A percentile compares a stretch with the other conserved stretches of the same genome.
These are phyloP conservation scores for Otus scops DNA, from an alignment of 2,797 vertebrate genomes.

Conservation along the genomic window DNA sequence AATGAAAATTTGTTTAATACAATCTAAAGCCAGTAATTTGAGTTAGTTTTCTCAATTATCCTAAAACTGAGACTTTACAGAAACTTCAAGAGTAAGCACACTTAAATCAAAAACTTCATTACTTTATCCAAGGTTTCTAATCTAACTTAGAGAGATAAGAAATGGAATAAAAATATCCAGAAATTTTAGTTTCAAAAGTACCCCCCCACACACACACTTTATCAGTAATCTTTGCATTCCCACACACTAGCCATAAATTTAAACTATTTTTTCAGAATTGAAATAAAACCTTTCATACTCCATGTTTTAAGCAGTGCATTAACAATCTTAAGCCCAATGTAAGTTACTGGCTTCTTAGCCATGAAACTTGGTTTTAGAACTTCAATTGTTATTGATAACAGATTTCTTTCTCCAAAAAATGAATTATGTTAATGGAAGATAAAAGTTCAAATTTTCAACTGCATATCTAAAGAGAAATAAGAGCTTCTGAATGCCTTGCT, in stretches of 20 bases:
- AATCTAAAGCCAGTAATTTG: background rate
- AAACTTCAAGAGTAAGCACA: background rate
- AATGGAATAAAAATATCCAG: background rate
- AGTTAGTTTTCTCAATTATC: background rate
- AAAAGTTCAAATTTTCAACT: background rate
- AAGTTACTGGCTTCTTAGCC: background rate
- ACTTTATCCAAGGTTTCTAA: background rate
- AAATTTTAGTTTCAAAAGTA: slow-evolving; percentile 1
- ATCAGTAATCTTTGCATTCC: background rate
- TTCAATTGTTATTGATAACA: background rate
- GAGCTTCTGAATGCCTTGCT: background rate
- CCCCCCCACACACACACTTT: background rate
- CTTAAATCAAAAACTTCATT: background rate
- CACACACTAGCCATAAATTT: background rate
- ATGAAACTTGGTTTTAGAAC: background rate
- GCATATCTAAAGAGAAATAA: background rate
- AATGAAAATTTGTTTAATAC: slow-evolving; percentile 9
- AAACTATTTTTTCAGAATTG: background rate
- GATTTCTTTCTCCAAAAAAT: background rate
- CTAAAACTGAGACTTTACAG: background rate
- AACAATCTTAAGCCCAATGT: background rate
- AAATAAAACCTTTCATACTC: background rate
- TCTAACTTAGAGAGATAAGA: background rate
- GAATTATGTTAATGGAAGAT: background rate
- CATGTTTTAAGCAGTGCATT: background rate